phyloP scores from a whole-genome alignment of 2,113 vertebrate species.

The Atherinomorus stipes region DNA sequence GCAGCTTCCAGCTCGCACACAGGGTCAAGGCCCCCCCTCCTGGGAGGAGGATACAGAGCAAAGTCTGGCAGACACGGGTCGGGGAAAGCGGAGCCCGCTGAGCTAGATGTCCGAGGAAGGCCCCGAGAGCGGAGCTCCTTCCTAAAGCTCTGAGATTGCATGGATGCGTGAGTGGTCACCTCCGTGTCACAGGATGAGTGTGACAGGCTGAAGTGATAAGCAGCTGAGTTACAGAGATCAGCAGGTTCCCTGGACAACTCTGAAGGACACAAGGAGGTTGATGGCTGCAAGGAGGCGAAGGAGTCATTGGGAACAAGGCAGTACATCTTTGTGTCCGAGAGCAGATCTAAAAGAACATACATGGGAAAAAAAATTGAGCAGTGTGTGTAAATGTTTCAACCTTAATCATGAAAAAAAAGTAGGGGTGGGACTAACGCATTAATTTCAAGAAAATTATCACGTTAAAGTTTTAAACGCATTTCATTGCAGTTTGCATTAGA shows the following conservation, averaged over 20 bases:
- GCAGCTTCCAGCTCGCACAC: conserved; percentile 94
- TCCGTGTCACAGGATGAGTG: conserved; percentile 91
- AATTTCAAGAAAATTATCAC: too few species aligned
- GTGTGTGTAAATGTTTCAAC: neutral
- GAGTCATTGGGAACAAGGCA: conserved; percentile 96
- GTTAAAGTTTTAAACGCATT: too few species aligned
- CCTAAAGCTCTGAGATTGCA: conserved; percentile 93
- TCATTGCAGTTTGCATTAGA: too few species aligned
- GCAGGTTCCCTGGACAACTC: conserved; percentile 88
- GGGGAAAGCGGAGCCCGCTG: conserved; percentile 93
- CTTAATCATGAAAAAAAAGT: too few species aligned
- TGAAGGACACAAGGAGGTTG: conserved; percentile 91
- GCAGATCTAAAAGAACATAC: conserved; percentile 86
- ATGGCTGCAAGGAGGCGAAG: conserved; percentile 96
- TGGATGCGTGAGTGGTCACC: conserved; percentile 85
- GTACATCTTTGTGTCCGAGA: conserved; percentile 94
- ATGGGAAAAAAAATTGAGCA: neutral
- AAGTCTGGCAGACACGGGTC: conserved; percentile 94
- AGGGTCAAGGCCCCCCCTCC: conserved; percentile 90
- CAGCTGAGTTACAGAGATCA: conserved; percentile 85
- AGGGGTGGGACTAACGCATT: too few species aligned
- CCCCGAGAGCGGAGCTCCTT: conserved; percentile 95
- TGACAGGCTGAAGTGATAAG: conserved; percentile 89
- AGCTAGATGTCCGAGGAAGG: conserved; percentile 97
- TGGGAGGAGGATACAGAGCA: conserved; percentile 91